Conservation (phyloP, 2,888 invertebrate species). For the Pammene aurita region DNA sequence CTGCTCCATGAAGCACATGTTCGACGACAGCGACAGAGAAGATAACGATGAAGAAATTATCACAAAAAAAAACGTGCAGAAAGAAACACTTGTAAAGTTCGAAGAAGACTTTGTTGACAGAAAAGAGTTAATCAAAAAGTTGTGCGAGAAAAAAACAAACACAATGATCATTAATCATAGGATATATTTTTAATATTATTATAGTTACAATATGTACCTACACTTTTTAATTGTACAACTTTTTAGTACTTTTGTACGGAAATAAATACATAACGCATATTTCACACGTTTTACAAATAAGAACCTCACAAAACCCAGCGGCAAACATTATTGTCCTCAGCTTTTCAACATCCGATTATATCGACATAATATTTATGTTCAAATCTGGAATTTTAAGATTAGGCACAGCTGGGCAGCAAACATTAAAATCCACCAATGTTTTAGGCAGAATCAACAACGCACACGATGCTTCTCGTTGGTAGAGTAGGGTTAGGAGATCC, state of each 20-base stretch:
- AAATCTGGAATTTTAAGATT: too few species aligned
- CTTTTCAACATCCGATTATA: too few species aligned
- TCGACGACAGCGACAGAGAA: conserved; percentile 53
- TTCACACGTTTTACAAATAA: background rate
- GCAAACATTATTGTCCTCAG: background rate
- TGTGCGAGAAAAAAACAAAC: conserved; percentile 60
- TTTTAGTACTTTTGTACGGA: conserved; percentile 36
- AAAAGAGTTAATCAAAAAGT: conserved; percentile 44
- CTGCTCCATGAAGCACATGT: conserved; percentile 69
- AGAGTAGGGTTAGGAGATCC: conserved; percentile 39
- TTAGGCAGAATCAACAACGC: too few species aligned
- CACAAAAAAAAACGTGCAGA: conserved; percentile 43
- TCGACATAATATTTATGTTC: too few species aligned
- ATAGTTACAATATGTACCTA: conserved; percentile 7
- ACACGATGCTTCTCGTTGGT: background rate
- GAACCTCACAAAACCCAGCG: too few species aligned
- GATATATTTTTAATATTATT: conserved; percentile 70
- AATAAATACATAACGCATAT: conserved; percentile 2
- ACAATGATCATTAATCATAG: conserved; percentile 79
- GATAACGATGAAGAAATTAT: conserved; percentile 7
- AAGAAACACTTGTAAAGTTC: conserved; percentile 37
- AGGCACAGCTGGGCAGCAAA: too few species aligned
- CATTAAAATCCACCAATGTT: too few species aligned
- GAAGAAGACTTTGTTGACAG: conserved; percentile 25
- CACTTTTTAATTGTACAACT: conserved; percentile 1